These are phyloP conservation scores for Etia nguti DNA, from an alignment of 2,113 vertebrate species.

Conservation along the genomic window DNA sequence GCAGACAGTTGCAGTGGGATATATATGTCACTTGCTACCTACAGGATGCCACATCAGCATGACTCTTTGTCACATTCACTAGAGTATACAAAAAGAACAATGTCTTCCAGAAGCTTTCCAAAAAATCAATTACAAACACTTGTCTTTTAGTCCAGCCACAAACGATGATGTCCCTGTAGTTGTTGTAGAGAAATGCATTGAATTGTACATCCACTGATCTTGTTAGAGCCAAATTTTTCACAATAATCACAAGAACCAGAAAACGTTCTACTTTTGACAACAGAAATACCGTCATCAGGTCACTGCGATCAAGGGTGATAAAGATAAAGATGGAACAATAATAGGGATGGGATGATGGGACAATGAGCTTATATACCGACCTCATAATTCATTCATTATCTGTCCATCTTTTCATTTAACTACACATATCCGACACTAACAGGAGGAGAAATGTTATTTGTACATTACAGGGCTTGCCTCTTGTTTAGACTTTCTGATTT, in stretches of 20 bases:
- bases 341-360: not conserved
- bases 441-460: not conserved
- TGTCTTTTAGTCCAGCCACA: not conserved
- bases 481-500: not conserved
- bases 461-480: not conserved
- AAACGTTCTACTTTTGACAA: not conserved
- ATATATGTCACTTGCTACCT: not conserved
- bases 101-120: not conserved
- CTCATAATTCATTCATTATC: constrained; percentile 1
- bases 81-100: not conserved
- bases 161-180: not conserved
- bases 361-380: not conserved
- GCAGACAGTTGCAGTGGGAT: not conserved
- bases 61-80: not conserved
- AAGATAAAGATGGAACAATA: not conserved
- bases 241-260: not conserved
- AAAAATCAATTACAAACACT: rapidly evolving
- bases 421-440: not conserved
- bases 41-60: not conserved
- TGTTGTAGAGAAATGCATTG: not conserved
- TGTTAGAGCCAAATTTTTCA: not conserved
- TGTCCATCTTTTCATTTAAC: not conserved
- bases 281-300: not conserved
- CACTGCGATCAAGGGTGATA: not conserved
- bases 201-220: not conserved